Evolutionary conservation across 2,113 vertebrate genomes (phyloP).

Genomic region (Taurulus bubalis): DNA sequence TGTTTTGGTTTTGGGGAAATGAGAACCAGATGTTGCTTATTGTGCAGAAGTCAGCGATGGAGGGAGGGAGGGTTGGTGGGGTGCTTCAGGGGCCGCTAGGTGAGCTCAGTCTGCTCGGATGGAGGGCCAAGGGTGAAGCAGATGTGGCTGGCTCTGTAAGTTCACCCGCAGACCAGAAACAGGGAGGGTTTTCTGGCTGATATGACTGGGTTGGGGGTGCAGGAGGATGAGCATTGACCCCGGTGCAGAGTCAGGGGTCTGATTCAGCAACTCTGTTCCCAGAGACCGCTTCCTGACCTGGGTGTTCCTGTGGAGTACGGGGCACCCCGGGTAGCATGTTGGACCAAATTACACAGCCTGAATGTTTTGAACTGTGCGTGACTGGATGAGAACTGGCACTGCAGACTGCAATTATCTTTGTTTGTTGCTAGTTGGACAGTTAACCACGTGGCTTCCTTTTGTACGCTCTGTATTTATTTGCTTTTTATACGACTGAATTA

Average conservation of each 20-base stretch:
- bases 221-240: conserved; percentile 37
- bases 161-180: conserved; percentile 38
- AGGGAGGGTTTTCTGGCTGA: conserved; percentile 57
- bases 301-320: conserved; percentile 38
- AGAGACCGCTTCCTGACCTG: conserved; percentile 71
- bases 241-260: conserved; percentile 49
- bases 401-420: conserved; percentile 36
- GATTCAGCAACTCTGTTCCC: conserved; percentile 75
- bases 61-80: not conserved
- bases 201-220: conserved; percentile 29
- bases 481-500: not conserved
- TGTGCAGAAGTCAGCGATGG: conserved; percentile 74
- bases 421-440: conserved; percentile 33
- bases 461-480: not conserved
- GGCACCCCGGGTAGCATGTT: conserved; percentile 18
- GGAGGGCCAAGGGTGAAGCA: conserved; percentile 50
- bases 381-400: conserved; percentile 25
- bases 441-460: not conserved
- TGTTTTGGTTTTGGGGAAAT: conserved; percentile 84
- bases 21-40: conserved; percentile 86
- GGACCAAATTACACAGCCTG: conserved; percentile 25
- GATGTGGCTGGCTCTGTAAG: conserved; percentile 30
- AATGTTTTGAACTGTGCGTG: conserved; percentile 23
- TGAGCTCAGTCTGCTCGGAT: conserved; percentile 41
- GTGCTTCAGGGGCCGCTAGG: conserved; percentile 27